These are phyloP conservation scores for Microctenopoma steveboyesi DNA, from an alignment of 2,797 vertebrate species.

Conservation along the genomic window DNA sequence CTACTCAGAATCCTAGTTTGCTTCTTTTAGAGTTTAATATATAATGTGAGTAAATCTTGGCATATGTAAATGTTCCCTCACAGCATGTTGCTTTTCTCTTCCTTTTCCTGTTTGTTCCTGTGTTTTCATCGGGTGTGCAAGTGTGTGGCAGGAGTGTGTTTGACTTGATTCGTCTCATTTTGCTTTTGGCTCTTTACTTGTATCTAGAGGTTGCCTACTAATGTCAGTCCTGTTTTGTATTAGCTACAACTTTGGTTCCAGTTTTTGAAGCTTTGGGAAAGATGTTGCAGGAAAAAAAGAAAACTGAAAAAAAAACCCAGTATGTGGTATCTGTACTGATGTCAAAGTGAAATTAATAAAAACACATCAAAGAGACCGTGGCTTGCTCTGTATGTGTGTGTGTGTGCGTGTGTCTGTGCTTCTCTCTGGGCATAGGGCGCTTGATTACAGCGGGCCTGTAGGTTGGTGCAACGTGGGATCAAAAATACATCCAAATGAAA, in stretches of 20 bases:
- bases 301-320: slow-evolving; percentile 43
- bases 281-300: slow-evolving; percentile 57
- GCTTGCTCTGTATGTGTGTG: slow-evolving; percentile 10
- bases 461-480: slow-evolving; percentile 1
- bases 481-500: slow-evolving; percentile 32
- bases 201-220: slow-evolving; percentile 75
- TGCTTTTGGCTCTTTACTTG: slow-evolving; percentile 59
- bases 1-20: slow-evolving; percentile 27
- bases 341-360: slow-evolving; percentile 87
- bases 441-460: slow-evolving; percentile 14
- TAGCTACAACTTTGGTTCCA: slow-evolving; percentile 73
- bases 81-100: slow-evolving; percentile 70
- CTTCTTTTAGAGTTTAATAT: slow-evolving; percentile 61
- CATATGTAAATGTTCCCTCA: slow-evolving; percentile 44
- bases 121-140: slow-evolving; percentile 53
- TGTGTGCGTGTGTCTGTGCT: not conserved
- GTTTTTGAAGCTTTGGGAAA: slow-evolving; percentile 71
- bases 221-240: slow-evolving; percentile 79
- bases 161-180: slow-evolving; percentile 41
- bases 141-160: slow-evolving; percentile 49
- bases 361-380: slow-evolving; percentile 69
- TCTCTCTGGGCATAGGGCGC: not conserved
- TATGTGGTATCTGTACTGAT: slow-evolving; percentile 84
- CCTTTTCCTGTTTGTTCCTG: slow-evolving; percentile 22
- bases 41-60: slow-evolving; percentile 37